phyloP scores from a whole-genome alignment of 1,140 invertebrate genomes.

The Drosophila pachea region DNA sequence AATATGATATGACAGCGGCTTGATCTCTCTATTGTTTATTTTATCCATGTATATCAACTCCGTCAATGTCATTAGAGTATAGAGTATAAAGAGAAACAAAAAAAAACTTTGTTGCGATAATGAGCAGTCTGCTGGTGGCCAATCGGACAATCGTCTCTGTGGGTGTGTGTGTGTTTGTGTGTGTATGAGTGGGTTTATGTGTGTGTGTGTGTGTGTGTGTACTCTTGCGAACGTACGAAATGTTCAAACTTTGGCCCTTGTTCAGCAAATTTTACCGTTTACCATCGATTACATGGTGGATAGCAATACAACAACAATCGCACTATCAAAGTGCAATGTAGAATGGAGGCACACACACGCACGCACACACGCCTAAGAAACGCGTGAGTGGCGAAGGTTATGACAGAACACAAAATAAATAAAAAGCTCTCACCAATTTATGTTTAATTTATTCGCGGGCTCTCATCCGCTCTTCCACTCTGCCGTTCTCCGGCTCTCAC shows the following conservation, averaged over 20 bases:
- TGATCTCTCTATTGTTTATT: no score
- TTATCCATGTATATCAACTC: neutral
- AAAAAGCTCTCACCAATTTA: slow-evolving; percentile 64
- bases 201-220: no score
- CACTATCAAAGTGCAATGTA: slow-evolving; percentile 47
- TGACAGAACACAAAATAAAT: slow-evolving; percentile 45
- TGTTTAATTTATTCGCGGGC: slow-evolving; percentile 21
- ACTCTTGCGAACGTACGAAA: neutral
- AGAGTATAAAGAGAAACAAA: slow-evolving; percentile 13
- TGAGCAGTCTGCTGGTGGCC: slow-evolving; percentile 4
- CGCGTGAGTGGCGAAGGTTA: slow-evolving; percentile 37
- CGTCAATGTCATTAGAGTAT: neutral
- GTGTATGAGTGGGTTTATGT: no score
- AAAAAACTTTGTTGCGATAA: slow-evolving; percentile 8
- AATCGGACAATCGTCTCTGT: neutral
- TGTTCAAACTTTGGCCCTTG: slow-evolving; percentile 20
- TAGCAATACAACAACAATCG: slow-evolving; percentile 34
- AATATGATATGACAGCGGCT: no score
- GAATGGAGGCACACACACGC: slow-evolving; percentile 36
- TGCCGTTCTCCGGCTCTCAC: slow-evolving; percentile 4
- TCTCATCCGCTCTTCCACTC: slow-evolving; percentile 3
- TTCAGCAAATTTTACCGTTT: slow-evolving; percentile 23
- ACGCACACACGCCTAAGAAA: slow-evolving; percentile 16
- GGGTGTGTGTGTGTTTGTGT: no score
- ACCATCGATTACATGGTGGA: slow-evolving; percentile 41